Conservation (phyloP, 2,797 vertebrate species). For the Atherinosoma microstoma region DNA sequence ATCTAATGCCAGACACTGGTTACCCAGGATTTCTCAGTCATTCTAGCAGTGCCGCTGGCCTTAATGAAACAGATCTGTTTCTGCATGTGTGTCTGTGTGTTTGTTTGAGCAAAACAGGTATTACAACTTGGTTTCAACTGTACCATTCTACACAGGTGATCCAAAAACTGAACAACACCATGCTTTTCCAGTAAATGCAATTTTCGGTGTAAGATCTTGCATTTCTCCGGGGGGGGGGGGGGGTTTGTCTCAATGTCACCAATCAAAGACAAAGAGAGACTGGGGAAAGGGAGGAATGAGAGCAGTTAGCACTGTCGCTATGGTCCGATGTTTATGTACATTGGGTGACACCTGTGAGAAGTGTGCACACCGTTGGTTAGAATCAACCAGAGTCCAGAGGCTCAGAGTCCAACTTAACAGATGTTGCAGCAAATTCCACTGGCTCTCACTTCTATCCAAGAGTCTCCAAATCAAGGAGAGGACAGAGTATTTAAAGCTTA, state of each 20-base stretch:
- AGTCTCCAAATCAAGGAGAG: constrained; percentile 26
- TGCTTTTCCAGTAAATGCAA: constrained; percentile 62
- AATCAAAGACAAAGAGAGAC: constrained; percentile 68
- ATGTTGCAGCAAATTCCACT: constrained; percentile 56
- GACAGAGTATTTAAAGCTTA: constrained; percentile 85
- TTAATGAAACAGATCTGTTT: constrained; percentile 26
- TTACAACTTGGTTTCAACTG: constrained; percentile 52
- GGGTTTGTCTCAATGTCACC: constrained; percentile 45
- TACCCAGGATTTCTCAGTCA: constrained; percentile 48
- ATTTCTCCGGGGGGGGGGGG: constrained; percentile 32
- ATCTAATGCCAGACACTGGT: constrained; percentile 59
- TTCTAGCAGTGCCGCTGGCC: constrained; percentile 33
- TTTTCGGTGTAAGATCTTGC: constrained; percentile 63
- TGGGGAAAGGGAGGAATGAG: constrained; percentile 61
- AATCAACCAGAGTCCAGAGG: constrained; percentile 37
- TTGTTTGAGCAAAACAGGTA: constrained; percentile 37
- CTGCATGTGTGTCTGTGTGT: constrained; percentile 14
- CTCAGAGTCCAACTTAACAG: constrained; percentile 37
- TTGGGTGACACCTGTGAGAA: constrained; percentile 44
- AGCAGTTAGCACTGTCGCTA: constrained; percentile 45
- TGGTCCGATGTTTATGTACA: constrained; percentile 76
- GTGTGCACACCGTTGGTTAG: constrained; percentile 57
- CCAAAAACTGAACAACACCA: constrained; percentile 52
- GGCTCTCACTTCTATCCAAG: constrained; percentile 30
- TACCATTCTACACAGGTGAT: constrained; percentile 49